phyloP scores from a whole-genome alignment of 2,888 invertebrate genomes.

The Ennomos fuscantarius region DNA sequence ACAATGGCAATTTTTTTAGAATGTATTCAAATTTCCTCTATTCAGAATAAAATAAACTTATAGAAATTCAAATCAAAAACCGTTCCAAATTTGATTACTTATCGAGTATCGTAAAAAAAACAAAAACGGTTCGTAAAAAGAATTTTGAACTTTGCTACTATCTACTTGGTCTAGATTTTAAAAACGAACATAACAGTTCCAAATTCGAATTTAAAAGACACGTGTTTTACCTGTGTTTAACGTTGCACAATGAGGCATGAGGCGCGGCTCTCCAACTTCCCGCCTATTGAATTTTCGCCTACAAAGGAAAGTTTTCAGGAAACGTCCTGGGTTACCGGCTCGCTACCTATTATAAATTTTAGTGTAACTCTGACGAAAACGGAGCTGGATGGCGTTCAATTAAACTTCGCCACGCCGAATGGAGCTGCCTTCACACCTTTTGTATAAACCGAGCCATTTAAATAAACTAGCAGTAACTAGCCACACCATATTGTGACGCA shows the following conservation, averaged over 20 bases:
- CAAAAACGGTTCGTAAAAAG: too few species aligned
- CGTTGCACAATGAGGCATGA: conserved; percentile 58
- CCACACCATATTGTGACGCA: neutral
- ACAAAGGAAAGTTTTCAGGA: conserved; percentile 80
- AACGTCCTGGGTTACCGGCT: conserved; percentile 71
- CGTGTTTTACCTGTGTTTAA: conserved; percentile 49
- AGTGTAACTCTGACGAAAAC: conserved; percentile 72
- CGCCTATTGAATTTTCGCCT: conserved; percentile 77
- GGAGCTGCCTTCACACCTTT: conserved; percentile 18
- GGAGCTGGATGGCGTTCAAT: conserved; percentile 63
- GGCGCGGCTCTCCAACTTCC: conserved; percentile 61
- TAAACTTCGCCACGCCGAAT: conserved; percentile 52
- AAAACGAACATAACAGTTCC: conserved; percentile 15
- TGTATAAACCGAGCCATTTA: conserved; percentile 21
- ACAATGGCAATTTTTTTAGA: too few species aligned
- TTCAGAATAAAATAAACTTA: too few species aligned
- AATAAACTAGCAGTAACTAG: neutral
- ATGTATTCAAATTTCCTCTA: too few species aligned
- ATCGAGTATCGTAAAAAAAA: too few species aligned
- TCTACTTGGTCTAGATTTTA: neutral
- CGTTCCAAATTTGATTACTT: too few species aligned
- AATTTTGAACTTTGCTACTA: too few species aligned
- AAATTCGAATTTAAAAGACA: conserved; percentile 44
- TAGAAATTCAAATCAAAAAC: too few species aligned
- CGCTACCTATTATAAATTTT: conserved; percentile 65